Base-by-base conservation (phyloP, 1,140 invertebrate species). In the Holcopasites calliopsidis region DNA sequence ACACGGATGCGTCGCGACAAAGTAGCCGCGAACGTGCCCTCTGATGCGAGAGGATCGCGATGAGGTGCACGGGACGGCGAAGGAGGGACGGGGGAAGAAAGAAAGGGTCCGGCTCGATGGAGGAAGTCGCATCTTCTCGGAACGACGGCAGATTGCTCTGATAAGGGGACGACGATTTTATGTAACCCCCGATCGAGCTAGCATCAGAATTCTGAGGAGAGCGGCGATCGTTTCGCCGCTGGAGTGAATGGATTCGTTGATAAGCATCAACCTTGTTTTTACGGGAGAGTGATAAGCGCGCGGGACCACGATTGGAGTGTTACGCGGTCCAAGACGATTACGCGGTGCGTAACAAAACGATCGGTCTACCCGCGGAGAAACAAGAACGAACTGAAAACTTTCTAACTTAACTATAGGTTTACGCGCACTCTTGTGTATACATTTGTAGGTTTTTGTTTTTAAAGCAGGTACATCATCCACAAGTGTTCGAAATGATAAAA, bases 121-220 rank as follows among this genome's bases (percentile, higher is more conserved):
- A 83, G 70, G 79, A 82, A 82, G 61, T 78, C 70, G 42, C 80
- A 80, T 81, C 79, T 64, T 60, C 72, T 69, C 33, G 57, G 74
- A 70, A 81, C 38, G 62, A 74, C 58, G 55, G 58, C 61, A 64
- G 71, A 83, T 81, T 71, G 33, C 69, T 47, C 28, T 58, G 80
- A 81, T 81, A 82, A 82, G 68, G 28, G 47, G 16, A 58, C 49
- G 61, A 40, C 57, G 66, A 69, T 66, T 73, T 82, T 73, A 77
- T 50, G 69, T 73, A 80, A 80, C 54, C 64, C 42, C 44, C 54
- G 35, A 2, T 26, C 31, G 16, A 54, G 40, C 7, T 35, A 38
- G 31, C 26, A 64, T 77, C 73, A 73, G 57, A 62, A 76, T 71
- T 77, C 76, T 44, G 57, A 28, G 50, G 44, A 44, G 31, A 21